phyloP scores from a whole-genome alignment of 2,113 vertebrate species.

The Nipponia nippon region DNA sequence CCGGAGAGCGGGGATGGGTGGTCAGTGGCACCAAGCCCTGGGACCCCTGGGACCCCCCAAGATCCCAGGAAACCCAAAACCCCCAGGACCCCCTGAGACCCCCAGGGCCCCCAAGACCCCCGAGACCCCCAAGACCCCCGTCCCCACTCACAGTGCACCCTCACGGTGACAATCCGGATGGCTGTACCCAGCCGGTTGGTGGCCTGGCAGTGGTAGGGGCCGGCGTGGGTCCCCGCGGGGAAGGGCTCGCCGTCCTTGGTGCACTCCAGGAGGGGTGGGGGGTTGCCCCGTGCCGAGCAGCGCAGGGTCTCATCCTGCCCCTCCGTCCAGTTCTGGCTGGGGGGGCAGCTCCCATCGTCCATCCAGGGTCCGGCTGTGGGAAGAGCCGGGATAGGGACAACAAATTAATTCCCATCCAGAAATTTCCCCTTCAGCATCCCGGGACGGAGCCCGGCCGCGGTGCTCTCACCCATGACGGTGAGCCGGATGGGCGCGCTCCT shows the following conservation, averaged over 20 bases:
- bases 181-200: slow-evolving; percentile 34
- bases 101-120: too few relatives aligned
- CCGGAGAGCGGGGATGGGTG: accelerated
- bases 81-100: accelerated
- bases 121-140: background rate
- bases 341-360: slow-evolving; percentile 50
- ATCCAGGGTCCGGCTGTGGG: slow-evolving; percentile 19
- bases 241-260: background rate
- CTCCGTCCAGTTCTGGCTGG: slow-evolving; percentile 46
- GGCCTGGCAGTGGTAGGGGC: slow-evolving; percentile 48
- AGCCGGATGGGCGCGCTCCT: background rate
- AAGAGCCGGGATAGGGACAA: too few relatives aligned
- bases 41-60: background rate
- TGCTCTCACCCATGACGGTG: slow-evolving; percentile 4
- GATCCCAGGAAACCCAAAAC: too few relatives aligned
- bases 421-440: background rate
- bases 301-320: slow-evolving; percentile 31
- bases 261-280: background rate
- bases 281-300: slow-evolving; percentile 47
- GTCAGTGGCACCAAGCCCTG: background rate
- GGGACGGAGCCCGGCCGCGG: accelerated
- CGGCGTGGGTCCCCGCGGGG: background rate
- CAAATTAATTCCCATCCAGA: background rate
- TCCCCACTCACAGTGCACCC: slow-evolving; percentile 59
- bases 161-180: background rate